Evolutionary conservation across 2,797 vertebrate genomes (phyloP), one percentile per base, ranked within the genome.

Genomic region (Thripadectes ignobilis): DNA sequence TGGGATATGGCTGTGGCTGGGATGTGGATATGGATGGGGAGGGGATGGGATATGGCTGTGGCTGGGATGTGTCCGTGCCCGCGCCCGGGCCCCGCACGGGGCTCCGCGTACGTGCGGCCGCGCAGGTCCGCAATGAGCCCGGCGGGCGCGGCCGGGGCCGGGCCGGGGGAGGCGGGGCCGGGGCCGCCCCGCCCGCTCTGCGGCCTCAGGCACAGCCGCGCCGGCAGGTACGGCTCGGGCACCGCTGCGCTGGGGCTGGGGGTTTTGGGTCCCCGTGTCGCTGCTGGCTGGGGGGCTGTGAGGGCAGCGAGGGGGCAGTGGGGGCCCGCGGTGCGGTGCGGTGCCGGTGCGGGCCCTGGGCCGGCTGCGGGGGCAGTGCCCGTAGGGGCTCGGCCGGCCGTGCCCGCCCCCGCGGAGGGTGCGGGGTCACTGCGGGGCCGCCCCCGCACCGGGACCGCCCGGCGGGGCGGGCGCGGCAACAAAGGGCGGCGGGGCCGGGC

Each of bases 121-220:
- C 46, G 85, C 85, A 88, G 68, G 76, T 88, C 85, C 76, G 85
- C 76, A 88, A 80, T 88, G 85, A 88, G 68, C 76, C 68, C 85
- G 85, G 61, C 76, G 68, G 76, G 85, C 76, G 76, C 75, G 85
- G 84, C 74, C 58, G 83, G 77, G 77, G 65, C 22, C 24, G 77
- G 18, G 77, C 63, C 52, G 63, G 73, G 72, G 72, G 51, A 65
- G 75, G 75, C 27, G 66, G 66, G 63, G 85, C 74, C 75, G 87
- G 63, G 8, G 36, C 79, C 19, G 66, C 66, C 27, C 66, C 84
- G 74, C 84, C 84, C 58, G 74, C 66, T 87, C 66, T 87, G 74
- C 84, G 84, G 74, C 74, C 84, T 9, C 66, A 71, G 52, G 65
- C 84, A 4, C 74, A 48, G 84, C 34, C 48, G 57, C 74, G 84